Base-by-base conservation (phyloP, 2,888 invertebrate species). In the Doris montereyensis region DNA sequence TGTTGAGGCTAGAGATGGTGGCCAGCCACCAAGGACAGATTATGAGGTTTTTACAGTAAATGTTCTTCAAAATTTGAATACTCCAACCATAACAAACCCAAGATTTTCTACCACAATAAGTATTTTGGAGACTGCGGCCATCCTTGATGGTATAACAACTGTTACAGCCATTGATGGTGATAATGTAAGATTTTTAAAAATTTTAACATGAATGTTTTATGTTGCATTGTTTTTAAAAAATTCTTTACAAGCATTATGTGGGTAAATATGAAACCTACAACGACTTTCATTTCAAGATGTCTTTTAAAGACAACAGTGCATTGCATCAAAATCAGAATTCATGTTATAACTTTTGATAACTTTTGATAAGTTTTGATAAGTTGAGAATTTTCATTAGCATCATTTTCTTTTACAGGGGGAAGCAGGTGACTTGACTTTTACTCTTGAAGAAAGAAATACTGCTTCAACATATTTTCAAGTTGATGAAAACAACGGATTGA, bases 1-100 rank as follows among this genome's bases (percentile, higher is more conserved):
- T 5, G 83, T 89, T 0, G 76, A 81, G 17, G 88, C 87, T 0
- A 84, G 79, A 24, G 89, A 90, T 82, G 84, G 86, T 26, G 88
- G 87, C 0, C 83, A 83, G 8, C 77, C 82, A 8, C 74, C 82
- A 3, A 57, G 17, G 10, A 24, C 67, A 0, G 83, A 82, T 17
- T 83, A 77, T 3, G 84, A 82, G 21, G 79, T 83, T 3, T 86
- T 89, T 4, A 84, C 81, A 1, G 81, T 89, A 5, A 85, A 78
- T 8, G 88, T 90, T 2, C 82, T 84, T 28, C 80, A 88, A 21
- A 90, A 90, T 81, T 76, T 87, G 32, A 62, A 82, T 67, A 58
- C 78, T 17, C 90, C 90, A 2, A 57, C 13, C 8, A 35, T 82
- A 21, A 30, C 10, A 3, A n/a, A n/a, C n/a, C n/a, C n/a, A n/a